Percentiles rank a stretch among this genome's conserved stretches.
Evolutionary conservation across 2,888 invertebrate genomes (phyloP).

Genomic region (Horisme vitalbata): DNA sequence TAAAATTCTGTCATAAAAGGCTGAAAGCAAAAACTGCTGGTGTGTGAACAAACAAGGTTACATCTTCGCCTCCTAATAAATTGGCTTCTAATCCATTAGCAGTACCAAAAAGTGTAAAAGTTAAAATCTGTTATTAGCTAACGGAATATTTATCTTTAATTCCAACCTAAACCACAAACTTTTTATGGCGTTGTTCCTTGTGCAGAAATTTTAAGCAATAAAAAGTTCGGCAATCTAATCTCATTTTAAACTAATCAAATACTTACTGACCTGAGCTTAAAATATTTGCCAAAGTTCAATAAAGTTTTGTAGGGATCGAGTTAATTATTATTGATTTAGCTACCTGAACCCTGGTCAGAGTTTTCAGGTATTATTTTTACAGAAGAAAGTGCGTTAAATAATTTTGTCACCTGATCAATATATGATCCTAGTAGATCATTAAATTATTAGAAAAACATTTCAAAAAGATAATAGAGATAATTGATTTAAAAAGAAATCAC

Average conservation of each 20-base stretch:
- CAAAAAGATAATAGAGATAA: too few species aligned
- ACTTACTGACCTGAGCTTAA: slow-evolving; percentile 24
- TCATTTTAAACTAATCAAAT: slow-evolving; percentile 35
- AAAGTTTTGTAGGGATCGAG: slow-evolving; percentile 17
- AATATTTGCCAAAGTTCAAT: slow-evolving; percentile 29
- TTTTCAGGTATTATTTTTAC: too few species aligned
- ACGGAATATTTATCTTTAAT: slow-evolving; percentile 39
- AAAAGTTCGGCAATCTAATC: slow-evolving; percentile 38
- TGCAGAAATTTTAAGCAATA: slow-evolving; percentile 39
- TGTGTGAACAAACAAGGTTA: slow-evolving; percentile 21
- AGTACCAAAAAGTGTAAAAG: slow-evolving; percentile 16
- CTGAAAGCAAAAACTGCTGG: slow-evolving; percentile 15
- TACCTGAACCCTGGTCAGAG: too few species aligned
- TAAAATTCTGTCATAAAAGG: slow-evolving; percentile 22
- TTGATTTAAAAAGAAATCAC: too few species aligned
- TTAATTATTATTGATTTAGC: slow-evolving; percentile 26
- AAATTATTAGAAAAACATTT: too few species aligned
- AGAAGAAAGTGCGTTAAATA: too few species aligned
- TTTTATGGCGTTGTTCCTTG: slow-evolving; percentile 33
- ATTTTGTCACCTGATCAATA: too few species aligned
- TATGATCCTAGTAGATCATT: too few species aligned
- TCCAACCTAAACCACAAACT: slow-evolving; percentile 29
- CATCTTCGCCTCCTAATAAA: slow-evolving; percentile 13
- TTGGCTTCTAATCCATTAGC: slow-evolving; percentile 28
- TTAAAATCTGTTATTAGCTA: slow-evolving; percentile 7